Base-by-base conservation (phyloP, 2,113 vertebrate genomes). In the Ivindomyrus marchei region DNA sequence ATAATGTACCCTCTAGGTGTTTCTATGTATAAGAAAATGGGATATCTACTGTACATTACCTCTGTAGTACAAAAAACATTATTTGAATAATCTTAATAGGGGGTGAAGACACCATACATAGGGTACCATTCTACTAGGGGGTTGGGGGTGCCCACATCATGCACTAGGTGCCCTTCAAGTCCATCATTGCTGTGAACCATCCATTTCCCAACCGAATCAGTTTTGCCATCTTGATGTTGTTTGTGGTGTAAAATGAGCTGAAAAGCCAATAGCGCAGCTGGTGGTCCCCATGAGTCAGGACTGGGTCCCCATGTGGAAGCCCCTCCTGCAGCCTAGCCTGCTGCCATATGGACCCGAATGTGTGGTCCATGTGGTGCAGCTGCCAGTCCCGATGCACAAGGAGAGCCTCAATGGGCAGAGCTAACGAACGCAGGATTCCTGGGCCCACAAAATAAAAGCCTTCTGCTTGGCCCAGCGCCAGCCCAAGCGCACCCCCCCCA, bases 341-440 rank as follows among this genome's bases (percentile, higher is more conserved):
- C 21, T 58, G 58, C 56, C 77, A 39, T 21, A 50, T 50, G 52
- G 52, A 77, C 46, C 53, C 52, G 27, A 90, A 91, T 90, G 88
- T 90, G 84, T 50, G 50, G 46, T 42, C 88, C 84, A 90, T 62
- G 74, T 90, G 87, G 21, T 19, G 19, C 46, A 45, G 49, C 47
- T 7, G 7, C 4, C 42, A 50, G 24, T 15, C 53, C 90, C 39
- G 47, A 84, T 19, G 62, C 74, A 89, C 77, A 80, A 91, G 53
- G 39, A 31, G 31, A 31, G 31, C 31, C 31, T 31, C 31, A 31
- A 56, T 58, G 21, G 62, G 46, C 86, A 47, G 89, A 91, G 89
- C 89, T 62, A 88, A 42, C 46, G 77, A 80, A 24, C 6, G 49
- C 88, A 70, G 87, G 87, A 88, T 87, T 88, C 62, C 89, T 89